These are phyloP conservation scores for Argynnis bischoffii DNA, from an alignment of 2,888 invertebrate genomes.

Conservation along the genomic window DNA sequence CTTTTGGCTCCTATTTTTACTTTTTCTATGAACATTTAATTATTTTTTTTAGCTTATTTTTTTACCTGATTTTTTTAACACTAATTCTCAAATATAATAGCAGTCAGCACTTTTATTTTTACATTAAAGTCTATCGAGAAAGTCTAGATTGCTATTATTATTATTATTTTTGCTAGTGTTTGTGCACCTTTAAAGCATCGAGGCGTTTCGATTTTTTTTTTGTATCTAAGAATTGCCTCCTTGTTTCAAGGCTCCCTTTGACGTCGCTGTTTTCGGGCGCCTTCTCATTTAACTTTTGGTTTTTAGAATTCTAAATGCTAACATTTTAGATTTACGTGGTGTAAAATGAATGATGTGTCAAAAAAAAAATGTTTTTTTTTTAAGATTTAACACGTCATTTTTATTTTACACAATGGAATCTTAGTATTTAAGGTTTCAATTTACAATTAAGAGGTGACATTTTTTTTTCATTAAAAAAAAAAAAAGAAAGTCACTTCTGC, in stretches of 20 bases:
- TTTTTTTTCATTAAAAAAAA: conserved; percentile 38
- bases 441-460: conserved; percentile 34
- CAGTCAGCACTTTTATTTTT: conserved; percentile 22
- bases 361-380: conserved; percentile 17
- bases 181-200: conserved; percentile 45
- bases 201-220: conserved; percentile 35
- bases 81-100: conserved; percentile 44
- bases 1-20: conserved; percentile 35
- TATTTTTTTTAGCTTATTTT: conserved; percentile 75
- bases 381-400: conserved; percentile 35
- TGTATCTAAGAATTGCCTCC: conserved; percentile 42
- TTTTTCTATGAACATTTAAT: conserved; percentile 49
- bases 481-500: conserved; percentile 47
- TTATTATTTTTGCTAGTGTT: conserved; percentile 44
- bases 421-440: conserved; percentile 44
- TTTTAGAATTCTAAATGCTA: conserved; percentile 51
- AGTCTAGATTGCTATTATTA: conserved; percentile 36
- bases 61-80: conserved; percentile 60
- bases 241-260: conserved; percentile 55
- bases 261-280: conserved; percentile 50
- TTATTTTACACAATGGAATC: conserved; percentile 39
- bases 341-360: conserved; percentile 30
- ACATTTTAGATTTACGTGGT: conserved; percentile 48
- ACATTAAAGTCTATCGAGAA: not conserved
- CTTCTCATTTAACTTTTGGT: conserved; percentile 50